Base-by-base conservation (phyloP, 92 coral and sea anemone species). In the Umimayanthus chanpuru region DNA sequence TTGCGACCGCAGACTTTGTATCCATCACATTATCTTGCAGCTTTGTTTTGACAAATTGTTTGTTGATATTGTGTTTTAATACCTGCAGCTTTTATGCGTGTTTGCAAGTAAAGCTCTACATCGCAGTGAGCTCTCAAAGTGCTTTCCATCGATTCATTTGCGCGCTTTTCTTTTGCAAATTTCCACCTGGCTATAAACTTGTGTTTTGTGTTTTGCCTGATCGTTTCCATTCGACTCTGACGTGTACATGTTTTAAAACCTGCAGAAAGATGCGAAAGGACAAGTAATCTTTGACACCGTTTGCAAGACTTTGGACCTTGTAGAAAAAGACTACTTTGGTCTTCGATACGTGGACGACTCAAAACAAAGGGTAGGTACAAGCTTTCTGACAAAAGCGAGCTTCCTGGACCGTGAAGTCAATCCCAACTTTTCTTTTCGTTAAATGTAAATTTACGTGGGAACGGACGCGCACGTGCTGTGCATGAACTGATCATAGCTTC, bases 271-370 rank as follows among this genome's bases (percentile, higher is more conserved):
- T 78, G 98, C 96, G 23, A 97, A 97, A 68, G 99, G 99, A 9
- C 99, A 94, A 56, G 86, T 82, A 0, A 95, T 97, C 8, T 97
- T 97, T 61, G 99, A 97, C 85, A 92, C 93, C n/a, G 96, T 93
- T 36, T 95, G 98, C 88, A 94, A 91, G 80, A 92, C 95, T 47
- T 90, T 97, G 72, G 99, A 97, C 88, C 91, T 97, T 81, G 87
- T 97, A 84, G 99, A 97, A 92, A 97, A 97, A 73, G 98, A 97
- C 90, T 97, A 97, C 89, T 97, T 97, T 91, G 99, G 99, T 12
- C 96, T 97, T 76, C 96, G 99, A 55, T 97, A 86, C 72, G 99
- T 97, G 40, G 99, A 97, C 79, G 96, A 96, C 75, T 90, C 96
- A 9, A 97, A 97, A 88, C 99, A 97, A 83, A 87, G 99, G 93